Percentiles rank a stretch among this genome's conserved stretches.
Evolutionary conservation across 2,888 invertebrate species (phyloP).

Genomic region (Clivina fossor): DNA sequence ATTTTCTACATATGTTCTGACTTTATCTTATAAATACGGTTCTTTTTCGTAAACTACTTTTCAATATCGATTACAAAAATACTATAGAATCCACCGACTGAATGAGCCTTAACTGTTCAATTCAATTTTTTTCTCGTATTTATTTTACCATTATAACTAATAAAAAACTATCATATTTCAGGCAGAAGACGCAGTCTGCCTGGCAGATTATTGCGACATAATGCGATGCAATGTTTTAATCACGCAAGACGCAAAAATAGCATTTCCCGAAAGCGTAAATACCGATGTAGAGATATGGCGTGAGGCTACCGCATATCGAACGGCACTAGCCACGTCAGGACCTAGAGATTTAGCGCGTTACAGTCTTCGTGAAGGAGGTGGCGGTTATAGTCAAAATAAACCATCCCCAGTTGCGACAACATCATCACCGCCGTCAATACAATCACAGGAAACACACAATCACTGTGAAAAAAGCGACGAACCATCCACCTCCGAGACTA

Average conservation of each 20-base stretch:
- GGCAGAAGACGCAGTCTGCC: conserved; percentile 90
- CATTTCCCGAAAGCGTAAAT: conserved; percentile 65
- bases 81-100: too few relatives aligned
- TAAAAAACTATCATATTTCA: conserved; percentile 49
- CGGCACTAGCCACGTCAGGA: conserved; percentile 58
- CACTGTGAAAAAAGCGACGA: conserved; percentile 50
- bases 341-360: conserved; percentile 52
- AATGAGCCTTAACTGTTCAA: too few relatives aligned
- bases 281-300: conserved; percentile 86
- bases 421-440: conserved; percentile 28
- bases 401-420: conserved; percentile 4
- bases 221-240: conserved; percentile 90
- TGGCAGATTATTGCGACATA: conserved; percentile 94
- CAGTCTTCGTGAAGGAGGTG: conserved; percentile 46
- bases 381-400: conserved; percentile 33
- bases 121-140: not conserved
- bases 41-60: too few relatives aligned
- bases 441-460: conserved; percentile 37
- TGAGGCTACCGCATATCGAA: conserved; percentile 70
- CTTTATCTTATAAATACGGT: too few relatives aligned
- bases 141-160: conserved; percentile 13
- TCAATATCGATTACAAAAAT: too few relatives aligned
- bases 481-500: conserved; percentile 40
- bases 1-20: too few relatives aligned
- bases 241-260: conserved; percentile 69